Evolutionary conservation across 1,140 invertebrate species (phyloP).

Genomic region (Steinernema feltiae): DNA sequence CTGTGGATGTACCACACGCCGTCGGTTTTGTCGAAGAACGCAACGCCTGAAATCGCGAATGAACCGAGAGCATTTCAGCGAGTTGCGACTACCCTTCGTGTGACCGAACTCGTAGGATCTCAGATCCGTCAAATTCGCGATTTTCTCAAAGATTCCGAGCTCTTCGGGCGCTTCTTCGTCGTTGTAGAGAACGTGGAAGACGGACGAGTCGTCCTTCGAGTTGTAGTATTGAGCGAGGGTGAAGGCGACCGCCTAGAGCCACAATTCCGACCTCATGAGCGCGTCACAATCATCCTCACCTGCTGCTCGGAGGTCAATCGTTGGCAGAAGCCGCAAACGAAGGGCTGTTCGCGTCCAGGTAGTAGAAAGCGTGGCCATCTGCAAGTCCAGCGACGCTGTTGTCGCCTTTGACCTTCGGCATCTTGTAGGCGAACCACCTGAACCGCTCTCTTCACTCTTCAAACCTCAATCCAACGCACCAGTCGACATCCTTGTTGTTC

Average conservation of each 20-base stretch:
- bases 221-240: constrained; percentile 41
- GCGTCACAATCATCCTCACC: constrained; percentile 10
- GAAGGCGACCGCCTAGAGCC: constrained; percentile 39
- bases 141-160: background rate
- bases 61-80: too few relatives aligned
- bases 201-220: constrained; percentile 19
- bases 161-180: constrained; percentile 6
- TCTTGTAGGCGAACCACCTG: constrained; percentile 38
- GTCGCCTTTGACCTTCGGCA: constrained; percentile 31
- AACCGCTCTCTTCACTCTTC: too few relatives aligned
- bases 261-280: too few relatives aligned
- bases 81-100: background rate
- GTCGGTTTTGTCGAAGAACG: constrained; percentile 33
- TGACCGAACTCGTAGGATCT: background rate
- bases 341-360: constrained; percentile 37
- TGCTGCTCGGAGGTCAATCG: constrained; percentile 28
- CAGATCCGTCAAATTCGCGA: background rate
- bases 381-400: constrained; percentile 24
- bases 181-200: constrained; percentile 44
- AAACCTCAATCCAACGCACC: too few relatives aligned
- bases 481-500: constrained; percentile 36
- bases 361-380: constrained; percentile 37
- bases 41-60: constrained; percentile 20
- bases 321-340: constrained; percentile 25
- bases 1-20: constrained; percentile 43